Evolutionary conservation across 1,140 invertebrate species (phyloP).

Genomic region (Tribolium castaneum): DNA sequence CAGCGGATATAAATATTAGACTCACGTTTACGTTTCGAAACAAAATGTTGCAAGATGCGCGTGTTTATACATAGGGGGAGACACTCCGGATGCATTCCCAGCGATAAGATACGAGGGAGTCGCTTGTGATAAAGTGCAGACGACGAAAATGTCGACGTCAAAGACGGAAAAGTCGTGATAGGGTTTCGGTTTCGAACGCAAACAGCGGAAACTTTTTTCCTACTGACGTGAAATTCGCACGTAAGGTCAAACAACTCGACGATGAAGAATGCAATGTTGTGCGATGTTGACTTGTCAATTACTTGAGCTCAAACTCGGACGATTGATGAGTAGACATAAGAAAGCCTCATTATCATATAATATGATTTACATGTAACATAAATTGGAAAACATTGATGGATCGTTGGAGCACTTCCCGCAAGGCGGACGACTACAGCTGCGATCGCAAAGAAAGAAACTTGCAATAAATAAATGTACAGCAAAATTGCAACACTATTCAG

Average conservation of each 20-base stretch:
- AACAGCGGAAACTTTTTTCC: not conserved
- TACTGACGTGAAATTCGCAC: not conserved
- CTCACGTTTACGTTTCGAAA: not conserved
- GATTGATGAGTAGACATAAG: conserved; percentile 26
- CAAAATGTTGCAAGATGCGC: conserved; percentile 22
- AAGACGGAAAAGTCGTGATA: not conserved
- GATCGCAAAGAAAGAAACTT: not conserved
- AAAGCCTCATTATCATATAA: conserved; percentile 31
- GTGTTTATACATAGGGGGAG: conserved; percentile 18
- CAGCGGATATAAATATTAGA: not conserved
- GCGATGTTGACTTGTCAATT: conserved; percentile 17
- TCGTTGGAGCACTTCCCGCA: not conserved
- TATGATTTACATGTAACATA: conserved; percentile 28
- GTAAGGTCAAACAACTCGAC: conserved; percentile 5
- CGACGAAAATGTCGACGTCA: conserved; percentile 7
- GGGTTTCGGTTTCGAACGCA: not conserved
- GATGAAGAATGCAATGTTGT: conserved; percentile 2
- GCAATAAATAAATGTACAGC: too few relatives aligned
- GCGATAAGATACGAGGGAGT: conserved; percentile 24
- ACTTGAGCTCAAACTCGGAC: not conserved
- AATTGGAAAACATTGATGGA: conserved; percentile 23
- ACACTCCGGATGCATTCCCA: conserved; percentile 20
- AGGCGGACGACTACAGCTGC: not conserved
- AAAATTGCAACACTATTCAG: too few relatives aligned
- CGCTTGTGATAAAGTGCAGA: conserved; percentile 11